Evolutionary conservation across 1,140 invertebrate species (phyloP).

Genomic region (roundworm (Caenorhabditis elegans)): WBcel235 BX284606.5:2129501-2130000

Average conservation of each 20-base stretch:
- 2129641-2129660: no score
- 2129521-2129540: no score
- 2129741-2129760: neutral
- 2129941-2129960: no score
- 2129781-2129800: slow-evolving; percentile 35
- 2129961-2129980: no score
- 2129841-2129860: slow-evolving; percentile 39
- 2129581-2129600: neutral
- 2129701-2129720: neutral
- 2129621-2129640: neutral
- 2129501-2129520: no score
- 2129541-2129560: neutral
- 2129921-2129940: no score
- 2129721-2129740: neutral
- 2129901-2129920: no score
- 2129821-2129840: slow-evolving; percentile 40
- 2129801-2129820: slow-evolving; percentile 33
- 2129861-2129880: neutral
- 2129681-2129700: neutral
- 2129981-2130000: no score
- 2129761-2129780: slow-evolving; percentile 34
- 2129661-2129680: neutral
- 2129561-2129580: neutral
- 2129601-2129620: slow-evolving; percentile 1
- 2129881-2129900: no score